Conservation (phyloP, 1,140 invertebrate genomes). For the Diploscapter pachys region DNA sequence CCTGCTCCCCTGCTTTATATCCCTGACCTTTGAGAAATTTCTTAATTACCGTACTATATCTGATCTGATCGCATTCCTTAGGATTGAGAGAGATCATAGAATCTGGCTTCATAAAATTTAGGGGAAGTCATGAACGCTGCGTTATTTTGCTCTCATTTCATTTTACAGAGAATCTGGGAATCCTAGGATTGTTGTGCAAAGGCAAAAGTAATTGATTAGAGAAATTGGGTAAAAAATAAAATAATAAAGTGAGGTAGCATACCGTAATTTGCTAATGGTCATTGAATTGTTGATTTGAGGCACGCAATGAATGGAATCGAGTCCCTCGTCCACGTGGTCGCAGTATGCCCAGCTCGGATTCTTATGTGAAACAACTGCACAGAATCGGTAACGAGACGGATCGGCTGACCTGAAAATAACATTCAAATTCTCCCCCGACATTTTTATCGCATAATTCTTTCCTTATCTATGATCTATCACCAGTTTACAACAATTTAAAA, state of each 20-base stretch:
- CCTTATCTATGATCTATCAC: neutral
- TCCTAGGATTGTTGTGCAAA: neutral
- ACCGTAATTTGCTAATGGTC: slow-evolving; percentile 27
- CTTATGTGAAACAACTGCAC: slow-evolving; percentile 26
- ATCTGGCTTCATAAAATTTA: too few relatives aligned
- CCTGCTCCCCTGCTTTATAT: too few relatives aligned
- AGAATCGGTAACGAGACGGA: slow-evolving; percentile 31
- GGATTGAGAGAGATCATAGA: too few relatives aligned
- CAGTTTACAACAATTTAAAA: neutral
- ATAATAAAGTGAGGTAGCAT: neutral
- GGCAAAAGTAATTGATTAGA: neutral
- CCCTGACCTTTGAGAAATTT: too few relatives aligned
- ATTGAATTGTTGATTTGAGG: slow-evolving; percentile 30
- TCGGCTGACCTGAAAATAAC: slow-evolving; percentile 15
- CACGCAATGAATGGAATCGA: slow-evolving; percentile 38
- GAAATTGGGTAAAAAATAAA: neutral
- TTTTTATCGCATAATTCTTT: neutral
- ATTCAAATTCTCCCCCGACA: slow-evolving; percentile 9
- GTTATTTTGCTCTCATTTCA: too few relatives aligned
- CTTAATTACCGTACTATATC: too few relatives aligned
- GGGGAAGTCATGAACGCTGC: too few relatives aligned
- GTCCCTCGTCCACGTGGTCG: slow-evolving; percentile 28
- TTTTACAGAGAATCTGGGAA: neutral
- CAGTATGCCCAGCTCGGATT: slow-evolving; percentile 28
- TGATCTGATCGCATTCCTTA: too few relatives aligned